Conservation (phyloP, 2,797 vertebrate species). For the Threskiornis aethiopicus region DNA sequence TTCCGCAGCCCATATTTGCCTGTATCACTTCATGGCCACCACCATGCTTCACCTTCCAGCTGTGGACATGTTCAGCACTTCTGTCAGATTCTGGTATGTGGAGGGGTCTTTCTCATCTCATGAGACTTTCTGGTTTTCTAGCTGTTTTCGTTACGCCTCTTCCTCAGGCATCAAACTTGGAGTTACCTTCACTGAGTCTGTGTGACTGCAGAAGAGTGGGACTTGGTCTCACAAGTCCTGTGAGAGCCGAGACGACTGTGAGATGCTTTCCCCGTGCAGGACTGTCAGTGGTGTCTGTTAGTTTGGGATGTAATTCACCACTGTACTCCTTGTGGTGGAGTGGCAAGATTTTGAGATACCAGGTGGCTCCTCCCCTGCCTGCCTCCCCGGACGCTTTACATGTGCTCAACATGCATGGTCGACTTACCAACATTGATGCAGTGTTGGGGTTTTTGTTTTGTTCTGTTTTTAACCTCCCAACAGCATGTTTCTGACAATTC, state of each 20-base stretch:
- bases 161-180: neutral
- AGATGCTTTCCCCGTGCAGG: neutral
- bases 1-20: neutral
- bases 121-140: neutral
- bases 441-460: too few relatives aligned
- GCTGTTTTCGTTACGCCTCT: neutral
- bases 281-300: neutral
- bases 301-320: neutral
- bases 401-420: fast-evolving
- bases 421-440: neutral
- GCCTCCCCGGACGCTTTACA: neutral
- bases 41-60: neutral
- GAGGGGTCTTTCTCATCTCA: neutral
- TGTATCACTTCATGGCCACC: neutral
- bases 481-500: neutral
- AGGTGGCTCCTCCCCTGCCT: neutral
- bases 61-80: neutral
- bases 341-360: neutral
- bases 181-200: neutral
- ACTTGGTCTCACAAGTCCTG: neutral
- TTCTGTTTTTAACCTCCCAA: neutral
- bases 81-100: neutral
- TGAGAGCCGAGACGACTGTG: neutral
- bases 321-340: neutral
- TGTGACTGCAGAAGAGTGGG: neutral